Base-by-base conservation (phyloP, 2,113 vertebrate species). In the Arizona elegans region DNA sequence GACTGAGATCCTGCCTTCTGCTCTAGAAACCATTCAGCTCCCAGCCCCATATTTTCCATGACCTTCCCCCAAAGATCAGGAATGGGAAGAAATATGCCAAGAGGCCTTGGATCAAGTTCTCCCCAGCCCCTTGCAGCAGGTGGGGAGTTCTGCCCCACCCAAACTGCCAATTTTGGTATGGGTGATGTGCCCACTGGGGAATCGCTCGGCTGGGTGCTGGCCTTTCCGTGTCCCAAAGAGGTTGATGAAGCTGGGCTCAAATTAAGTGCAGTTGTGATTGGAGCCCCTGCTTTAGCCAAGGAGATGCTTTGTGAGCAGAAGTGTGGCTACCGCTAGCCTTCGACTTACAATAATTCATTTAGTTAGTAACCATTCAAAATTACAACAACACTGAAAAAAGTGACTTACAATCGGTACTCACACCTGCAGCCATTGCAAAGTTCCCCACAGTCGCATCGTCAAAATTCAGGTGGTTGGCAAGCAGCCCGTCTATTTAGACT, bases 71-170 rank as follows among this genome's bases (percentile, higher is more conserved):
- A 88, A 0, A 96, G 95, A 87, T 94, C 0, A 1, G 93, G 92
- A 94, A 96, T 92, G 29, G 55, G 24, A n/a, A 38, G 13, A 92
- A 90, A 52, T 33, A 0, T 0, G 1, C 87, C 38, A 89, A 13
- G 9, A 1, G 96, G 93, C 92, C 96, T 94, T 75, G 15, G 95
- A 96, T 96, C 91, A 11, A 21, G 86, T 92, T 0, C 90, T 56
- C 50, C 55, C 54, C 5, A 70, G 90, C 93, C 92, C 90, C 53
- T 38, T 87, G 54, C 91, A 94, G 95, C 95, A 92, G 95, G 93
- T 94, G 95, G 94, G 54, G 1, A 8, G 92, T 91, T 75, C 33
- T 7, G 0, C 43, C n/a, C 26, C 0, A 2, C 59, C 10, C 59
- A 92, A 0, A 13, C 11, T 3, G 23, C 56, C 70, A 2, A 23